Conservation (phyloP, 2,113 vertebrate genomes). For the Pygoscelis antarcticus region DNA sequence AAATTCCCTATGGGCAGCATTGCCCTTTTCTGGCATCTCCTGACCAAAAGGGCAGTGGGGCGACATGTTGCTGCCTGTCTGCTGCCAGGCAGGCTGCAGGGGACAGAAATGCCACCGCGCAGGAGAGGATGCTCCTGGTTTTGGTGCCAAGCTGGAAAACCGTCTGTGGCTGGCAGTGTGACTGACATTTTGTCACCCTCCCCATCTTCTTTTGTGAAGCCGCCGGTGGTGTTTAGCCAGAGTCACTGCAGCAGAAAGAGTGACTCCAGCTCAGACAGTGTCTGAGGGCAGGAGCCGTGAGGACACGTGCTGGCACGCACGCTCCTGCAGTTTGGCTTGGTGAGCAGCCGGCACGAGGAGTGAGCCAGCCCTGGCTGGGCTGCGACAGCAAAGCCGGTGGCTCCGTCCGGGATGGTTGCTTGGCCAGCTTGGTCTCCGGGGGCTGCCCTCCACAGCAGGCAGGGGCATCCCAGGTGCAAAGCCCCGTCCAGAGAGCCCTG, state of each 20-base stretch:
- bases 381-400: neutral
- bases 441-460: neutral
- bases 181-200: accelerated
- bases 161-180: accelerated
- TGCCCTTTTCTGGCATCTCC: neutral
- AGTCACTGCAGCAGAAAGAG: neutral
- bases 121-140: neutral
- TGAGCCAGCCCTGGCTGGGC: neutral
- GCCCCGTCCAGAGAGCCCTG: neutral
- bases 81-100: neutral
- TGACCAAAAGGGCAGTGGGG: neutral
- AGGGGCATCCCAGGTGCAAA: neutral
- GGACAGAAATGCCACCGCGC: neutral
- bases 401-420: neutral
- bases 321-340: neutral
- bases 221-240: neutral
- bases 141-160: neutral
- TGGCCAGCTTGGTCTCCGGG: neutral
- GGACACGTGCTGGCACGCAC: neutral
- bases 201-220: neutral
- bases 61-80: accelerated
- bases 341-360: neutral
- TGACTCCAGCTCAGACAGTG: neutral
- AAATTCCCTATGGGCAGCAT: neutral
- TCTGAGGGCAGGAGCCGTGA: neutral